Evolutionary conservation across 2,888 invertebrate species (phyloP).

Genomic region (Coelinius sp.): DNA sequence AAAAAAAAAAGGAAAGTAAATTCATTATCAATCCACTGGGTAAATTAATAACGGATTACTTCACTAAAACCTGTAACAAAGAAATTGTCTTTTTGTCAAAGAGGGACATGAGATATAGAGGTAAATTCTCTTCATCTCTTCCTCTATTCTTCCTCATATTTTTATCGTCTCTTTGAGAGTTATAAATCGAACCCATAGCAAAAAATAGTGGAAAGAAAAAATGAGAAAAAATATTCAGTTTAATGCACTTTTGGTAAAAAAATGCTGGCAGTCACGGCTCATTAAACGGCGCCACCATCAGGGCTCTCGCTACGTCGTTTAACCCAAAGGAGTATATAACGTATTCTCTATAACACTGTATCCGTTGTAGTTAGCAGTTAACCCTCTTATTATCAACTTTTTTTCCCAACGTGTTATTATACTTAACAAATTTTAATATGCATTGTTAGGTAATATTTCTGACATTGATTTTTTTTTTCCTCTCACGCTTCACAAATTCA

Average conservation of each 20-base stretch:
- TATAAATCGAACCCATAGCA: not conserved
- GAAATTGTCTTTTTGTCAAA: not conserved
- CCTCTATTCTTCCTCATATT: slow-evolving; percentile 2
- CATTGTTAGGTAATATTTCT: slow-evolving; percentile 39
- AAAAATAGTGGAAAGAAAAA: not conserved
- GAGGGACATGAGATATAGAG: not conserved
- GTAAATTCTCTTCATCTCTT: not conserved
- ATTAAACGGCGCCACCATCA: slow-evolving; percentile 47
- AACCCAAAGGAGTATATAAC: slow-evolving; percentile 39
- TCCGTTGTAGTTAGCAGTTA: slow-evolving; percentile 44
- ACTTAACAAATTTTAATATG: slow-evolving; percentile 41
- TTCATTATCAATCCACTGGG: not conserved
- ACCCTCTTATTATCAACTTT: slow-evolving; percentile 47
- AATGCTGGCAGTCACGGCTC: slow-evolving; percentile 41
- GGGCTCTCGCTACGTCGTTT: slow-evolving; percentile 32
- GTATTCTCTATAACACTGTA: slow-evolving; percentile 38
- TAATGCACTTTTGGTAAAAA: slow-evolving; percentile 23
- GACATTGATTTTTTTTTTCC: slow-evolving; percentile 44
- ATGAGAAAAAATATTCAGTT: slow-evolving; percentile 16
- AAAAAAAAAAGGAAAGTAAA: not conserved
- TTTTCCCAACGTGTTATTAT: slow-evolving; percentile 46
- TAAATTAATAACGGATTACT: slow-evolving; percentile 9
- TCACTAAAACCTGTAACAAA: slow-evolving; percentile 9
- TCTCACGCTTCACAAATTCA: slow-evolving; percentile 29
- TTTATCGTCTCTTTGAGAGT: slow-evolving; percentile 12